A percentile compares a stretch with the other conserved stretches of the same genome.
These are phyloP conservation scores for Salvelinus fontinalis DNA, from an alignment of 2,113 vertebrate genomes.

Conservation along the genomic window DNA sequence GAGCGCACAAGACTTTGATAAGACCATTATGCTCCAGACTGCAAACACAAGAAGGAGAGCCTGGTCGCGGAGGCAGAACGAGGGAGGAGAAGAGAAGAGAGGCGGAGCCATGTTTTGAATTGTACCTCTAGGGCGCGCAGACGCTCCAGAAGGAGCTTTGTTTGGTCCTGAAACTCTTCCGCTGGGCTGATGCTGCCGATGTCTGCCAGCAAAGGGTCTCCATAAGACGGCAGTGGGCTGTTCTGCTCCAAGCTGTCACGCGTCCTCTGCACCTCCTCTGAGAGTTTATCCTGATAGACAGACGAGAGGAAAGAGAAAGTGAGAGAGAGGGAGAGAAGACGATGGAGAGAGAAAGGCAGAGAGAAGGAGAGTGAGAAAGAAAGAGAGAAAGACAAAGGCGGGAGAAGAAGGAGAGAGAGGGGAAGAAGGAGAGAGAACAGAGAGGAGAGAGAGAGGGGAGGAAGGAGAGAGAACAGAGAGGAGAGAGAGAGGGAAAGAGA, in stretches of 20 bases:
- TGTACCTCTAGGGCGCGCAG: constrained; percentile 86
- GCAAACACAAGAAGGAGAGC: constrained; percentile 21
- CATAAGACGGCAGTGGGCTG: constrained; percentile 45
- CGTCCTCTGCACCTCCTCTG: constrained; percentile 78
- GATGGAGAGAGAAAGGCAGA: not conserved
- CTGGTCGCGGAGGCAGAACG: not conserved
- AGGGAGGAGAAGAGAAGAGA: not conserved
- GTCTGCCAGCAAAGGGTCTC: constrained; percentile 65
- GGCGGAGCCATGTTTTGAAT: not conserved
- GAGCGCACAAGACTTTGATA: constrained; percentile 32
- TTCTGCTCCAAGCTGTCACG: constrained; percentile 68
- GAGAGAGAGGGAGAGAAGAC: not conserved
- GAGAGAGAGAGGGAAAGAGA: constrained; percentile 27
- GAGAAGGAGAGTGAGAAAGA: not conserved
- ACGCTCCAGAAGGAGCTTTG: constrained; percentile 79
- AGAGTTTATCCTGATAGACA: constrained; percentile 79
- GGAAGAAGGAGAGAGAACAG: no score
- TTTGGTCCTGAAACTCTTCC: constrained; percentile 78
- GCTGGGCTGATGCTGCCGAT: constrained; percentile 66
- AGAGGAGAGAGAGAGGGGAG: not conserved
- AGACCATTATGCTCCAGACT: not conserved
- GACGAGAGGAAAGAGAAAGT: not conserved
- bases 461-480: not conserved
- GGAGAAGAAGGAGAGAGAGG: not conserved
- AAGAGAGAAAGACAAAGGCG: not conserved